A percentile compares a stretch with the other conserved stretches of the same genome.
Evolutionary conservation across 2,888 invertebrate genomes (phyloP).

Genomic region (Augiades crinisus): DNA sequence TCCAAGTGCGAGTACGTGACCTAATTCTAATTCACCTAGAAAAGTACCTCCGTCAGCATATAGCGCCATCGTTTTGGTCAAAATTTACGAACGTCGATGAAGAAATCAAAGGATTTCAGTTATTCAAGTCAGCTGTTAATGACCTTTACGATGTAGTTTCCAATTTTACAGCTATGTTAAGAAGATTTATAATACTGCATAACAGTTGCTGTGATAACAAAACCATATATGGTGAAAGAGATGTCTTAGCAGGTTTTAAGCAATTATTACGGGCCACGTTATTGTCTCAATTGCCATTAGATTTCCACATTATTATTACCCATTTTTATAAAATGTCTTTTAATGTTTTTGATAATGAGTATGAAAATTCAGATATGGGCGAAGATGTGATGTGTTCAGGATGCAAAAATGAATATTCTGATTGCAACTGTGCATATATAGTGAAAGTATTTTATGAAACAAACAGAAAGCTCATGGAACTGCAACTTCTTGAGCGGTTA

Average conservation of each 20-base stretch:
- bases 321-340: constrained; percentile 90
- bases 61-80: constrained; percentile 85
- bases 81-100: constrained; percentile 73
- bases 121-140: constrained; percentile 85
- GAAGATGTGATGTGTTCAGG: constrained; percentile 86
- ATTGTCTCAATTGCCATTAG: constrained; percentile 86
- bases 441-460: constrained; percentile 88
- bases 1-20: constrained; percentile 68
- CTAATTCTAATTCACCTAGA: constrained; percentile 75
- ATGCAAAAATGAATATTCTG: constrained; percentile 84
- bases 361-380: constrained; percentile 75
- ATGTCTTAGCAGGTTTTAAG: constrained; percentile 82
- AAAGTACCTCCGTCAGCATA: constrained; percentile 80
- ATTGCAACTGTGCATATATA: constrained; percentile 83
- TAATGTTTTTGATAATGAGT: constrained; percentile 83
- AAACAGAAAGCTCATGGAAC: constrained; percentile 88
- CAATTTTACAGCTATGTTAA: constrained; percentile 77
- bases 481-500: constrained; percentile 90
- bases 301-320: constrained; percentile 85
- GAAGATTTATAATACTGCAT: constrained; percentile 78
- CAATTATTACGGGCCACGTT: constrained; percentile 84
- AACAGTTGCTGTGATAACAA: constrained; percentile 64
- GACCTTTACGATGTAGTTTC: constrained; percentile 81
- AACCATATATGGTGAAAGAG: constrained; percentile 77
- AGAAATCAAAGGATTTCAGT: constrained; percentile 82